Percentiles rank a stretch among this genome's conserved stretches.
phyloP scores from a whole-genome alignment of 2,888 invertebrate genomes.

The Tinea pellionella region DNA sequence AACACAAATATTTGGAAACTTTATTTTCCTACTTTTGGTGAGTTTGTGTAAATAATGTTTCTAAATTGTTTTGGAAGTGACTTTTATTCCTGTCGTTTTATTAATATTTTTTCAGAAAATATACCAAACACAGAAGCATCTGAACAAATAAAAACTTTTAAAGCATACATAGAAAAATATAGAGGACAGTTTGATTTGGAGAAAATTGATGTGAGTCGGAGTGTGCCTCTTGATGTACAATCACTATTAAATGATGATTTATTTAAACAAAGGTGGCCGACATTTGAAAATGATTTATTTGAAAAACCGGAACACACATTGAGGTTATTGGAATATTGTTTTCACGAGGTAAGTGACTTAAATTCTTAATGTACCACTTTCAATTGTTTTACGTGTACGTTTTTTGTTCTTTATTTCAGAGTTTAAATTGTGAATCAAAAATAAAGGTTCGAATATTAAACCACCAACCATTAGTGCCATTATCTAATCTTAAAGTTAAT shows the following conservation, averaged over 20 bases:
- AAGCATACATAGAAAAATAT: slow-evolving; percentile 42
- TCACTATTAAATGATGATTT: slow-evolving; percentile 64
- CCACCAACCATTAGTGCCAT: slow-evolving; percentile 74
- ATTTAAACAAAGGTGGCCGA: slow-evolving; percentile 71
- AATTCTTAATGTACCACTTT: neutral
- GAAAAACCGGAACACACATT: slow-evolving; percentile 76
- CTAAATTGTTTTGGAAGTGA: no score
- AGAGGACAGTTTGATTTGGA: slow-evolving; percentile 59
- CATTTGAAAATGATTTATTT: slow-evolving; percentile 74
- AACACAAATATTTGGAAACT: slow-evolving; percentile 79
- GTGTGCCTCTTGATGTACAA: slow-evolving; percentile 70
- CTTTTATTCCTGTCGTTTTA: no score
- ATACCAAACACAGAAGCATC: slow-evolving; percentile 35
- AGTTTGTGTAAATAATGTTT: slow-evolving; percentile 18
- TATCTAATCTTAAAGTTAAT: slow-evolving; percentile 78
- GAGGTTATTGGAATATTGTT: slow-evolving; percentile 79
- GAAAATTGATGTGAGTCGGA: slow-evolving; percentile 69
- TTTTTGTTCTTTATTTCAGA: slow-evolving; percentile 30
- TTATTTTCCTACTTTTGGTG: slow-evolving; percentile 81
- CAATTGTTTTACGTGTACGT: neutral
- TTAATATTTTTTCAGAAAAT: slow-evolving; percentile 26
- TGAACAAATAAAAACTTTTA: slow-evolving; percentile 34
- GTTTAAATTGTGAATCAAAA: slow-evolving; percentile 52
- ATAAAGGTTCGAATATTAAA: slow-evolving; percentile 50
- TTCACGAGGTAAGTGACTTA: slow-evolving; percentile 73